These are phyloP conservation scores for Antrozous pallidus DNA, from an alignment of 2,797 vertebrate species.

Conservation along the genomic window DNA sequence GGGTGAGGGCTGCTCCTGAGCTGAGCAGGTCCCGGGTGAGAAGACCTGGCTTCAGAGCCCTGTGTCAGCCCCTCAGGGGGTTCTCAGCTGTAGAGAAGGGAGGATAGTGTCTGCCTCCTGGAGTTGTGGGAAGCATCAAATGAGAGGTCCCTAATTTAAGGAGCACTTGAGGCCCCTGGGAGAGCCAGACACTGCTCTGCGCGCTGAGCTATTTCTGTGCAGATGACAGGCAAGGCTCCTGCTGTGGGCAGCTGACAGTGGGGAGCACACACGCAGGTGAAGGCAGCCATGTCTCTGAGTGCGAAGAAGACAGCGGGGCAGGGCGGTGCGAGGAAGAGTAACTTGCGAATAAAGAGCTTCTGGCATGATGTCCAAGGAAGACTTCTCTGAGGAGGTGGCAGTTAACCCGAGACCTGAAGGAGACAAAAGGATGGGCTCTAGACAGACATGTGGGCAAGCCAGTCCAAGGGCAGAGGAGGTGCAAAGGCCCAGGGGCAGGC, in stretches of 20 bases:
- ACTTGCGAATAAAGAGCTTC: neutral
- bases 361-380: neutral
- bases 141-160: neutral
- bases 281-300: neutral
- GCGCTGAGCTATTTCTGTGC: fast-evolving
- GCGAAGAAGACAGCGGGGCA: neutral
- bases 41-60: neutral
- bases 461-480: neutral
- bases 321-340: neutral
- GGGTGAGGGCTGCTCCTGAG: neutral
- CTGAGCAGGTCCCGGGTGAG: fast-evolving
- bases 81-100: neutral
- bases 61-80: neutral
- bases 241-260: fast-evolving
- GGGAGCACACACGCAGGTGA: neutral
- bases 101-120: neutral
- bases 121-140: neutral
- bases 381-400: neutral
- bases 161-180: neutral
- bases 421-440: neutral
- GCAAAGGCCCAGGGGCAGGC: neutral
- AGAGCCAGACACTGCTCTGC: neutral
- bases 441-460: neutral
- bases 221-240: neutral
- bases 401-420: neutral